Conservation (phyloP, 2,113 vertebrate genomes). For the Ctenodactylus gundi region DNA sequence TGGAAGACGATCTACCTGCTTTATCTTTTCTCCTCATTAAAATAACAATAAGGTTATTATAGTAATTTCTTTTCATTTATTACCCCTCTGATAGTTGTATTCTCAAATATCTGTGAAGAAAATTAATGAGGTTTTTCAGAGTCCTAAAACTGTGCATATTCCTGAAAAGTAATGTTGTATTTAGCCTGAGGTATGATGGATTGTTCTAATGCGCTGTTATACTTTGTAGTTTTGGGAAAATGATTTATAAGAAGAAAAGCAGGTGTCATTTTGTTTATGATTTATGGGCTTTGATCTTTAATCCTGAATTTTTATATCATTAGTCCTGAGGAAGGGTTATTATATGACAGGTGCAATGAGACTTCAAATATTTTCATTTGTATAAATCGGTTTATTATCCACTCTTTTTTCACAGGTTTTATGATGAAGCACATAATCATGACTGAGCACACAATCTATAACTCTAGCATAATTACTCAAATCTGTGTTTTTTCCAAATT, state of each 20-base stretch:
- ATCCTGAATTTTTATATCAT: constrained; percentile 69
- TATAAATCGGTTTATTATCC: constrained; percentile 60
- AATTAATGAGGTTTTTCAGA: constrained; percentile 66
- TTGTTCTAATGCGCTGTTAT: constrained; percentile 42
- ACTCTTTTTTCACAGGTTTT: not conserved
- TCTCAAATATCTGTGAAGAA: constrained; percentile 60
- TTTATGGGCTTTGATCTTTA: constrained; percentile 71
- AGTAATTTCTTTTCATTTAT: constrained; percentile 46
- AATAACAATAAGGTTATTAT: constrained; percentile 53
- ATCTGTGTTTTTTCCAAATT: not conserved
- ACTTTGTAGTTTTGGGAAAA: constrained; percentile 50
- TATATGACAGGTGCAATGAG: constrained; percentile 52
- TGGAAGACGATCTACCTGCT: not conserved
- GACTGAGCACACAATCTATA: not conserved
- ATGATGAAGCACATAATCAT: not conserved
- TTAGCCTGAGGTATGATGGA: constrained; percentile 61
- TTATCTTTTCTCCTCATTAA: constrained; percentile 50
- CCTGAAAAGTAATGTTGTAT: constrained; percentile 60
- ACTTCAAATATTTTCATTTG: constrained; percentile 50
- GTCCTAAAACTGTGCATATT: constrained; percentile 11
- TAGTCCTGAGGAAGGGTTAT: constrained; percentile 42
- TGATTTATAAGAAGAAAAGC: constrained; percentile 68
- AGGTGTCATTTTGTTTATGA: constrained; percentile 63
- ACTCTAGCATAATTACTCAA: not conserved
- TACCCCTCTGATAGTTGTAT: not conserved